Evolutionary conservation across 2,888 invertebrate species (phyloP).

Genomic region (Acleris literana): DNA sequence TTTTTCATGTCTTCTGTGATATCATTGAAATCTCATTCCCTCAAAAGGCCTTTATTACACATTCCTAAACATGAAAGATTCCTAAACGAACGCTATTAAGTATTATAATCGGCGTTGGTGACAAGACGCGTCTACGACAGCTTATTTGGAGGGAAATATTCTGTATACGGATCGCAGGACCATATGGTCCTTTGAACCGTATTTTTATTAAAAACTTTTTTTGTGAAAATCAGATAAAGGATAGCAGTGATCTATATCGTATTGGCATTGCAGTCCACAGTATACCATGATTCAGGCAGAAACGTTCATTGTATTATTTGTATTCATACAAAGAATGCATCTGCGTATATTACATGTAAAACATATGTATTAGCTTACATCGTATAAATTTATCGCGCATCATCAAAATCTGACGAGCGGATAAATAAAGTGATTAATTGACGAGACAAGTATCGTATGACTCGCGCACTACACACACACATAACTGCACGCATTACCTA

Average conservation of each 20-base stretch:
- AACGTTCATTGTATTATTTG: too few relatives aligned
- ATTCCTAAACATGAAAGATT: constrained; percentile 3
- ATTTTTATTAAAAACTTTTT: too few relatives aligned
- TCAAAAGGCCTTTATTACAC: not conserved
- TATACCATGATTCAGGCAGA: too few relatives aligned
- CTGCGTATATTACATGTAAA: not conserved
- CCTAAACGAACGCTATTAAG: constrained; percentile 1
- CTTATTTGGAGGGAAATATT: not conserved
- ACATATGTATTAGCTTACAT: not conserved
- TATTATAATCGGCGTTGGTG: not conserved
- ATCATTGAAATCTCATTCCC: not conserved
- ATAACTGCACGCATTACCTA: not conserved
- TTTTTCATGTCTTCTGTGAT: too few relatives aligned
- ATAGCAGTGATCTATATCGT: too few relatives aligned
- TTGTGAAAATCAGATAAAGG: too few relatives aligned
- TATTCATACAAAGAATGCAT: too few relatives aligned
- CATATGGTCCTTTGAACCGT: constrained; percentile 10
- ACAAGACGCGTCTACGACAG: not conserved
- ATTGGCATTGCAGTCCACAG: too few relatives aligned
- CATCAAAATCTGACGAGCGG: not conserved
- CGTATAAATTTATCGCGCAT: not conserved
- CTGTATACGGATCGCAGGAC: constrained; percentile 6
- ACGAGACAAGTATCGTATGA: constrained; percentile 7
- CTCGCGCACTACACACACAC: constrained; percentile 3
- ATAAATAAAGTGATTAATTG: constrained; percentile 6